phyloP scores from a whole-genome alignment of 2,797 vertebrate species.

The Ceryle rudis region DNA sequence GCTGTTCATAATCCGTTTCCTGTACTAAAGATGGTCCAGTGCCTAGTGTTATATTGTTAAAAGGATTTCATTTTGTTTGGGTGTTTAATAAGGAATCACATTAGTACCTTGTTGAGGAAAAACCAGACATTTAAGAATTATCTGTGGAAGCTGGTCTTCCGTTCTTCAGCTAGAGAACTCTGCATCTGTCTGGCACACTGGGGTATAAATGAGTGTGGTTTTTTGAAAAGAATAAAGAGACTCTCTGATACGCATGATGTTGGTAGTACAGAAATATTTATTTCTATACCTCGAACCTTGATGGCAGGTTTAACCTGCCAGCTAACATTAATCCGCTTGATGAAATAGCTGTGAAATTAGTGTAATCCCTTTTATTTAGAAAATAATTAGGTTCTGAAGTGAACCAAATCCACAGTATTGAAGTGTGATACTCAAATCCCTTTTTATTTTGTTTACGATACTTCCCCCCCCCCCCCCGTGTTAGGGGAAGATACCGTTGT shows the following conservation, averaged over 20 bases:
- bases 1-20: conserved; percentile 35
- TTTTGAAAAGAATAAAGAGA: neutral
- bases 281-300: neutral
- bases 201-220: neutral
- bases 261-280: neutral
- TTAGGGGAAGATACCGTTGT: neutral
- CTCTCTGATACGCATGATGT: neutral
- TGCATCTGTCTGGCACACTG: neutral
- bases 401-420: neutral
- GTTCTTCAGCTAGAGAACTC: neutral
- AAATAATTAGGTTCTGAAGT: neutral
- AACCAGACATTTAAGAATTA: neutral
- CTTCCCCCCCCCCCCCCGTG: neutral
- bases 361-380: neutral
- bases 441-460: neutral
- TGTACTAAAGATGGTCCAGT: neutral
- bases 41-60: neutral
- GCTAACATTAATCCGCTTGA: neutral
- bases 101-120: neutral
- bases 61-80: neutral
- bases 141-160: neutral
- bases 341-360: neutral
- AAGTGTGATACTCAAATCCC: neutral
- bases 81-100: neutral
- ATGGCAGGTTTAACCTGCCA: neutral